These are phyloP conservation scores for Entelurus aequoreus DNA, from an alignment of 2,113 vertebrate species.

Conservation along the genomic window DNA sequence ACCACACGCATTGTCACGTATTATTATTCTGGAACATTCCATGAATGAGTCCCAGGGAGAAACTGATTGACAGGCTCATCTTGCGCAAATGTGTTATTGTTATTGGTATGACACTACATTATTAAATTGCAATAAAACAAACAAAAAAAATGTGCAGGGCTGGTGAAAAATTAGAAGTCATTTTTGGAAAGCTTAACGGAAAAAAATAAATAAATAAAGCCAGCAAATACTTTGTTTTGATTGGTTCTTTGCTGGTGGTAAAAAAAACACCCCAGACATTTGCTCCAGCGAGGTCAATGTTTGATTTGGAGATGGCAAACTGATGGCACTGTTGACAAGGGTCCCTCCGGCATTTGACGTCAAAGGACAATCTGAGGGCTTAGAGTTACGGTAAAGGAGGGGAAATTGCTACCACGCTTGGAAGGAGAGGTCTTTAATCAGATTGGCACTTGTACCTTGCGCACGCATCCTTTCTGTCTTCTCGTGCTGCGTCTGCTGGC, in stretches of 20 bases:
- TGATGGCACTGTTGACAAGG: slow-evolving; percentile 31
- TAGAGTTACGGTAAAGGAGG: slow-evolving; percentile 56
- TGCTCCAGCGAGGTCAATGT: slow-evolving; percentile 16
- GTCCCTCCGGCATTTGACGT: slow-evolving; percentile 63
- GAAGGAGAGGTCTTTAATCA: slow-evolving; percentile 19
- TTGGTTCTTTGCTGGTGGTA: neutral
- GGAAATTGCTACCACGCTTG: slow-evolving; percentile 60
- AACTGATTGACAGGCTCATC: no score
- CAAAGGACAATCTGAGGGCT: slow-evolving; percentile 39
- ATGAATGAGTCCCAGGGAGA: no score
- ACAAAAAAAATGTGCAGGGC: neutral
- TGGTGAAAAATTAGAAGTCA: neutral
- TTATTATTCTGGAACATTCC: no score
- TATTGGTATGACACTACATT: neutral
- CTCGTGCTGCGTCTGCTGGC: neutral
- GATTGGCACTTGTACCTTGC: neutral
- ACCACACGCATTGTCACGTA: no score
- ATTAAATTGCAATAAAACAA: neutral
- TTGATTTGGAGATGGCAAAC: slow-evolving; percentile 12
- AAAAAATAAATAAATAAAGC: neutral
- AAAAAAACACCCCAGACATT: slow-evolving; percentile 17
- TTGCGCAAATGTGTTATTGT: no score
- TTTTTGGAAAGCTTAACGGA: slow-evolving; percentile 11
- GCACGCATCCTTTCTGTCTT: neutral
- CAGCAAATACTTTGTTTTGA: neutral